phyloP scores from a whole-genome alignment of 2,113 vertebrate genomes.

The Physeter macrocephalus region DNA sequence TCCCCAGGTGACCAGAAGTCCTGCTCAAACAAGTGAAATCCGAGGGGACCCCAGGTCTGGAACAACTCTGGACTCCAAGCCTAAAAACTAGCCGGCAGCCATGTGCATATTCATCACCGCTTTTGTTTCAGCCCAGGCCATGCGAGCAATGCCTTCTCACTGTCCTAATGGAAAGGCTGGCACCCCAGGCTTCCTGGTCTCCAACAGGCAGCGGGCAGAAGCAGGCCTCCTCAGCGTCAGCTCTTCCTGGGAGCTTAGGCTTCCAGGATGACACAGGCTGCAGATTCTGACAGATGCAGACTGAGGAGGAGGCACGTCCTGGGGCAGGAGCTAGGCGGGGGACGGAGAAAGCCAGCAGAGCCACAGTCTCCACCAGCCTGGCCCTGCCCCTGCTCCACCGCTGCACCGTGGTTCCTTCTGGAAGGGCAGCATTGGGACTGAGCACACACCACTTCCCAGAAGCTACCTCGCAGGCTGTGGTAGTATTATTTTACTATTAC shows the following conservation, averaged over 20 bases:
- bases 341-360: background rate
- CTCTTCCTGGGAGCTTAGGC: background rate
- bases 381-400: constrained; percentile 1
- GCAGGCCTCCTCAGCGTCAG: background rate
- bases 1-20: background rate
- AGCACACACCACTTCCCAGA: constrained; percentile 57
- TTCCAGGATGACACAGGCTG: background rate
- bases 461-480: constrained; percentile 46
- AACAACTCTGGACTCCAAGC: background rate
- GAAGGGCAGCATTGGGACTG: constrained; percentile 39
- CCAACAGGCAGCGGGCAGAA: background rate
- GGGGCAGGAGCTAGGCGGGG: background rate
- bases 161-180: background rate
- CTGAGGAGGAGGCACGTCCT: background rate
- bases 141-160: background rate
- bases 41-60: background rate
- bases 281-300: background rate
- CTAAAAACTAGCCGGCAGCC: background rate
- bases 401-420: constrained; percentile 36
- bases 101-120: background rate
- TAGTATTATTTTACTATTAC: constrained; percentile 52
- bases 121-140: background rate
- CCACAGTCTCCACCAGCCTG: background rate
- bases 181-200: background rate
- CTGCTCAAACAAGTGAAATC: background rate